A percentile compares a stretch with the other conserved stretches of the same genome.
phyloP scores from a whole-genome alignment of 2,888 invertebrate genomes.

The Galeopsomyia nigrocyanea region DNA sequence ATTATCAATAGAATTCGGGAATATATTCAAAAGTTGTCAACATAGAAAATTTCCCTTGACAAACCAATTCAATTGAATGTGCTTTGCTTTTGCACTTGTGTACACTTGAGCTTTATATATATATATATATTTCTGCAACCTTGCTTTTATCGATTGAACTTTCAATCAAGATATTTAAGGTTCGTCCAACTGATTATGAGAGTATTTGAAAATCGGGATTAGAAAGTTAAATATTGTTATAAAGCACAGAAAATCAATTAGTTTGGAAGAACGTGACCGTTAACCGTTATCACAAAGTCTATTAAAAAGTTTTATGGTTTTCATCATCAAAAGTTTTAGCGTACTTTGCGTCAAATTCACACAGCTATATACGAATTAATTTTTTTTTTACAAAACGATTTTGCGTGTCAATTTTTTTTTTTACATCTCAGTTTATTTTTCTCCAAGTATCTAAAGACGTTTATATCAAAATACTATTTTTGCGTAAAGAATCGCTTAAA shows the following conservation, averaged over 20 bases:
- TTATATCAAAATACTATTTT: conserved; percentile 42
- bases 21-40: no score
- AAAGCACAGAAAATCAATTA: conserved; percentile 24
- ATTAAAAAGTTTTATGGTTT: conserved; percentile 24
- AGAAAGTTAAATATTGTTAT: conserved; percentile 20
- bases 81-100: neutral
- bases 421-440: conserved; percentile 19
- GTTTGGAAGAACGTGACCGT: conserved; percentile 42
- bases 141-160: conserved; percentile 12
- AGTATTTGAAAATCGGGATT: conserved; percentile 5
- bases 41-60: no score
- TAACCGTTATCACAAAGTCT: conserved; percentile 40
- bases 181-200: conserved; percentile 13
- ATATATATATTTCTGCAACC: conserved; percentile 14
- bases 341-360: conserved; percentile 21
- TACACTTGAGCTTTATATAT: conserved; percentile 11
- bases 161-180: conserved; percentile 6
- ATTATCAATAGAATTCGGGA: conserved; percentile 2
- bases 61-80: no score
- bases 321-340: conserved; percentile 9
- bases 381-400: conserved; percentile 22
- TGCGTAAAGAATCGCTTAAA: conserved; percentile 33
- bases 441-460: conserved; percentile 27
- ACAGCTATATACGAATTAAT: neutral
- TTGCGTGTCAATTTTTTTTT: conserved; percentile 20